phyloP scores from a whole-genome alignment of 2,888 invertebrate genomes.

The Teleiodes luculella region DNA sequence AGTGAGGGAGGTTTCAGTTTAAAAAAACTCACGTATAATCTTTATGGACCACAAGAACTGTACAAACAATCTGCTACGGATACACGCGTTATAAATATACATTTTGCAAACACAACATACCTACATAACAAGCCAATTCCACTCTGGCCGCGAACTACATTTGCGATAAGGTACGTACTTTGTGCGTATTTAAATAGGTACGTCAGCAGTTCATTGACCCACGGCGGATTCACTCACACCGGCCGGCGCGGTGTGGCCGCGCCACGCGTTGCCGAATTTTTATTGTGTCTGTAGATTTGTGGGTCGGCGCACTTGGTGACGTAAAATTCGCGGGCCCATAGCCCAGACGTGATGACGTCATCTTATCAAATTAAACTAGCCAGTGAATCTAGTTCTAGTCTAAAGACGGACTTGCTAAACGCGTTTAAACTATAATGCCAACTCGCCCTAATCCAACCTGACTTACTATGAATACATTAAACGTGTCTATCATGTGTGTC shows the following conservation, averaged over 20 bases:
- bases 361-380: constrained; percentile 57
- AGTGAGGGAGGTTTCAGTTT: too few species aligned
- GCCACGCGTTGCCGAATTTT: constrained; percentile 67
- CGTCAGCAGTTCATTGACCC: constrained; percentile 76
- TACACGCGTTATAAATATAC: constrained; percentile 67
- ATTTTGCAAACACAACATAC: constrained; percentile 70
- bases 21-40: too few species aligned
- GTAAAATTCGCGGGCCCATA: constrained; percentile 63
- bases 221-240: constrained; percentile 63
- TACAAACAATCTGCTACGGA: constrained; percentile 64
- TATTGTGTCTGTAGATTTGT: constrained; percentile 78
- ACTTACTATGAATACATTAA: constrained; percentile 52
- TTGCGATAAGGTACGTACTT: constrained; percentile 71
- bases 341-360: constrained; percentile 57
- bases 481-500: constrained; percentile 63
- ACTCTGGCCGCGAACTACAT: constrained; percentile 63
- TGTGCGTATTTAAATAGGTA: constrained; percentile 73
- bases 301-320: constrained; percentile 73
- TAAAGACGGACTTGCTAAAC: constrained; percentile 52
- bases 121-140: constrained; percentile 52
- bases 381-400: constrained; percentile 65
- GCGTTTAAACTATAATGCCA: constrained; percentile 55
- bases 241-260: constrained; percentile 20
- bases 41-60: constrained; percentile 53
- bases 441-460: constrained; percentile 71